phyloP scores from a whole-genome alignment of 2,888 invertebrate species.

The Penaeus monodon region DNA sequence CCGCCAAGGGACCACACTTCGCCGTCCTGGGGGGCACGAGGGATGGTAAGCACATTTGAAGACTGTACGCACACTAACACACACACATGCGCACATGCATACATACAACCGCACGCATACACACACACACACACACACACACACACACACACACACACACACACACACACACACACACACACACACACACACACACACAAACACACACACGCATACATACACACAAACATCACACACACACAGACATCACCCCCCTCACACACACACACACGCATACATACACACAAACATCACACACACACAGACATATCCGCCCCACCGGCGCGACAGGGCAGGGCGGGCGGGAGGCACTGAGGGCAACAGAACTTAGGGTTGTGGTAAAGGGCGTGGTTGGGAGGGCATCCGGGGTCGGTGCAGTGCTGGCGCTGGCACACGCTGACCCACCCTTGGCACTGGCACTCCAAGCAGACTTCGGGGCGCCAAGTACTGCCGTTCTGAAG shows the following conservation, averaged over 20 bases:
- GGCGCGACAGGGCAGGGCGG: slow-evolving; percentile 30
- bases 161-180: too few relatives aligned
- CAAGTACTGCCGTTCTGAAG: slow-evolving; percentile 32
- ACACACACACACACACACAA: too few relatives aligned
- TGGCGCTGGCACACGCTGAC: slow-evolving; percentile 41
- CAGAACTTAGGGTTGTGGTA: slow-evolving; percentile 38
- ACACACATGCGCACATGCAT: too few relatives aligned
- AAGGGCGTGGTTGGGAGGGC: slow-evolving; percentile 18
- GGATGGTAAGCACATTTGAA: too few relatives aligned
- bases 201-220: neutral
- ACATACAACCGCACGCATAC: slow-evolving; percentile 2
- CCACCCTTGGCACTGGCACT: slow-evolving; percentile 34
- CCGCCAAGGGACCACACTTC: slow-evolving; percentile 56
- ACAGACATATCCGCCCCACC: too few relatives aligned
- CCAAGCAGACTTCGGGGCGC: slow-evolving; percentile 26
- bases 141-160: neutral
- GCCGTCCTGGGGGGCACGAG: slow-evolving; percentile 34
- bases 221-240: neutral
- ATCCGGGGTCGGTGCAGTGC: slow-evolving; percentile 29
- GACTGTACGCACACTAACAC: too few relatives aligned
- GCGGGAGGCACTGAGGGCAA: slow-evolving; percentile 46
- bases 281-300: too few relatives aligned
- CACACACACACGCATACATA: neutral
- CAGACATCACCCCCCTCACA: too few relatives aligned
- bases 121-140: neutral